A percentile compares a stretch with the other conserved stretches of the same genome.
Evolutionary conservation across 2,113 vertebrate species (phyloP).

Genomic region (Mellivora capensis): DNA sequence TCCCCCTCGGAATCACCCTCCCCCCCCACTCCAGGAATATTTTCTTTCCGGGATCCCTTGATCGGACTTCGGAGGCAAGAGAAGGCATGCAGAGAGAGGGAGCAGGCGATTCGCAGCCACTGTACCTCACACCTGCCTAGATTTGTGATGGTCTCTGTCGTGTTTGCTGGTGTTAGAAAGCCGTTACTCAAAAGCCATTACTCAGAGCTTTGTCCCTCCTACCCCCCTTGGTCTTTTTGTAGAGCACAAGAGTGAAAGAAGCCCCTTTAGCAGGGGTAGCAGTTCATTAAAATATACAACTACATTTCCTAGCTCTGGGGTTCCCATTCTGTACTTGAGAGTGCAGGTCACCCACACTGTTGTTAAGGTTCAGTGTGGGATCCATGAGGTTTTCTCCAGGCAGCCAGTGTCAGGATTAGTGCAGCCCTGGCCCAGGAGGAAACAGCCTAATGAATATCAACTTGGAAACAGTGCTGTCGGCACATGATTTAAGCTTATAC

Average conservation of each 20-base stretch:
- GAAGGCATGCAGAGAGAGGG: conserved; percentile 11
- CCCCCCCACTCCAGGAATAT: background rate
- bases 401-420: conserved; percentile 57
- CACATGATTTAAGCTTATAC: conserved; percentile 58
- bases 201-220: conserved; percentile 63
- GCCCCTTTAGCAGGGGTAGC: conserved; percentile 52
- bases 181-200: conserved; percentile 60
- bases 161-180: conserved; percentile 53
- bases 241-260: conserved; percentile 60
- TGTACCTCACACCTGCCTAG: conserved; percentile 54
- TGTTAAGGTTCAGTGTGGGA: conserved; percentile 41
- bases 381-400: conserved; percentile 46
- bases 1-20: background rate
- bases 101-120: conserved; percentile 20
- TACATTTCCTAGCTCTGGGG: conserved; percentile 65
- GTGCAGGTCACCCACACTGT: conserved; percentile 53
- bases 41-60: conserved; percentile 52
- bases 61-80: conserved; percentile 52
- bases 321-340: conserved; percentile 56
- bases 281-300: conserved; percentile 72
- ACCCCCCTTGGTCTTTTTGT: conserved; percentile 48
- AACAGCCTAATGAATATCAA: conserved; percentile 64
- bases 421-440: conserved; percentile 59
- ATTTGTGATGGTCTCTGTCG: conserved; percentile 44
- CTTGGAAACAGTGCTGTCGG: conserved; percentile 54